These are phyloP conservation scores for Cephus spinipes DNA, from an alignment of 2,888 invertebrate genomes.

Conservation along the genomic window DNA sequence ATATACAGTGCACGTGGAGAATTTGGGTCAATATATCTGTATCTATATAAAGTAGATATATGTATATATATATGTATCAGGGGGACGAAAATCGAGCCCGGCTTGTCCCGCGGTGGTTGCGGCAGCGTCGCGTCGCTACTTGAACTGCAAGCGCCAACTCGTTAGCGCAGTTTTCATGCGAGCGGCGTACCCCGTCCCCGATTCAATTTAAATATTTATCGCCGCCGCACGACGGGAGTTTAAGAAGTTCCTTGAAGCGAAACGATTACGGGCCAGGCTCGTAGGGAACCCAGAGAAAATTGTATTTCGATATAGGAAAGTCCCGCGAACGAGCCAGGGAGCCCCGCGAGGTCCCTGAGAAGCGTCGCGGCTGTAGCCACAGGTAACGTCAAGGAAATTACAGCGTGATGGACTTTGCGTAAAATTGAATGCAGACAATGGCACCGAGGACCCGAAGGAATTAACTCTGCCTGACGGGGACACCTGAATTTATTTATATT, in stretches of 20 bases:
- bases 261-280: not conserved
- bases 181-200: not conserved
- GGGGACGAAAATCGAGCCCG: not conserved
- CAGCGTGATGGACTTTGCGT: not conserved
- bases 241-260: not conserved
- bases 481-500: not conserved
- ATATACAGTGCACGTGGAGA: not conserved
- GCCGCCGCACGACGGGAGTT: not conserved
- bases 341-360: not conserved
- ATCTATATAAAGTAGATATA: no score
- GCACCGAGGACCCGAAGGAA: not conserved
- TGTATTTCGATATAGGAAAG: not conserved
- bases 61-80: no score
- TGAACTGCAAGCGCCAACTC: not conserved
- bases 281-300: not conserved
- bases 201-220: conserved; percentile 4
- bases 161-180: conserved; percentile 7
- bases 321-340: not conserved
- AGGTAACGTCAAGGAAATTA: not conserved
- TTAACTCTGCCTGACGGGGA: not conserved
- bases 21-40: not conserved
- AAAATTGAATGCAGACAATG: conserved; percentile 4
- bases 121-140: not conserved
- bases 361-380: not conserved
- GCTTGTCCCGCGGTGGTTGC: not conserved